Percentiles rank a stretch among this genome's conserved stretches.
phyloP scores from a whole-genome alignment of 2,797 vertebrate species.

The Carcharodon carcharias region DNA sequence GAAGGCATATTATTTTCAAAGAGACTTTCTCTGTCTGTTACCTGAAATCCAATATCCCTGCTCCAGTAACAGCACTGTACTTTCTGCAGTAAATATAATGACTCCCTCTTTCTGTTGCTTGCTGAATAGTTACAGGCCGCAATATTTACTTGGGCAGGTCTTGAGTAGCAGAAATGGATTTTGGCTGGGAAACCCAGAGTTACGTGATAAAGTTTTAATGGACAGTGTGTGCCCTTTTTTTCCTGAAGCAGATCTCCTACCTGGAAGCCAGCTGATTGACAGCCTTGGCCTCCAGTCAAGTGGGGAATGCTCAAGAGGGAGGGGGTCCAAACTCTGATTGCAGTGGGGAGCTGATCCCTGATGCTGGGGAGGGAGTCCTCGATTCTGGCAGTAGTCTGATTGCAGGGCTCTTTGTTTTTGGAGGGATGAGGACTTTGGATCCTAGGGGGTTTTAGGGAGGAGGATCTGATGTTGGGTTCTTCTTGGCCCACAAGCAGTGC shows the following conservation, averaged over 20 bases:
- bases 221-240: not conserved
- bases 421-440: not conserved
- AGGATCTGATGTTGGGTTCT: not conserved
- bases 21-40: not conserved
- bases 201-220: not conserved
- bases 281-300: not conserved
- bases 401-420: too few relatives aligned
- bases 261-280: not conserved
- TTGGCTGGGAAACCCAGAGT: not conserved
- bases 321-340: too few relatives aligned
- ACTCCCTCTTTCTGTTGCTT: not conserved
- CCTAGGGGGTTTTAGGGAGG: too few relatives aligned
- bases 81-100: not conserved
- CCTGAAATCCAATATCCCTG: not conserved
- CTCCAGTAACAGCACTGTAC: not conserved
- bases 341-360: too few relatives aligned
- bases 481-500: not conserved
- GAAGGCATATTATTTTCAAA: not conserved
- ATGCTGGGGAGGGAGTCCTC: too few relatives aligned
- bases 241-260: not conserved
- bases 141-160: not conserved
- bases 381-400: not conserved
- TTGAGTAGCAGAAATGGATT: not conserved
- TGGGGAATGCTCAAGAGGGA: not conserved
- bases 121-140: not conserved